Conservation (phyloP, 2,113 vertebrate genomes). For the Rhizomys pruinosus region DNA sequence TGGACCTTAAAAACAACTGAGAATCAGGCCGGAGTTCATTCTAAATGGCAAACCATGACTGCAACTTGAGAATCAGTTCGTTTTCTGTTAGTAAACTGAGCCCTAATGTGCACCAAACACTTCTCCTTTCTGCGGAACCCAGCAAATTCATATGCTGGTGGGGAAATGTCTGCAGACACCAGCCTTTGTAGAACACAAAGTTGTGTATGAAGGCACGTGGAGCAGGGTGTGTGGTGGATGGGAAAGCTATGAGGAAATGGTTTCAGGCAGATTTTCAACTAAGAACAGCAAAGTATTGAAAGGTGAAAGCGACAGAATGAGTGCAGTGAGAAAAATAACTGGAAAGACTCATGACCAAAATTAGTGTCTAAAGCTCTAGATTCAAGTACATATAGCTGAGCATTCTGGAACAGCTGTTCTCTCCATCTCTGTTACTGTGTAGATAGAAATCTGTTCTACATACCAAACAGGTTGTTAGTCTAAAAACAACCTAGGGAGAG, state of each 20-base stretch:
- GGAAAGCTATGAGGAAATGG: not conserved
- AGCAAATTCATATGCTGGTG: not conserved
- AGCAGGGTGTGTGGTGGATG: not conserved
- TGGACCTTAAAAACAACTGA: not conserved
- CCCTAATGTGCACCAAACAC: not conserved
- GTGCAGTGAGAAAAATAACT: not conserved
- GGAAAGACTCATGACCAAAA: conserved; percentile 31
- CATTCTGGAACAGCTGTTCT: not conserved
- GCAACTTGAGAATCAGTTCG: not conserved
- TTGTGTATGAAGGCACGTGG: not conserved
- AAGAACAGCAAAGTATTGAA: not conserved
- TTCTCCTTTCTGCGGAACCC: not conserved
- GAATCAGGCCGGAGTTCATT: not conserved
- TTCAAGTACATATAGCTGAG: conserved; percentile 37
- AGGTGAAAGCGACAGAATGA: not conserved
- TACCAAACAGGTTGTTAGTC: conserved; percentile 32
- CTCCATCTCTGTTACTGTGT: not conserved
- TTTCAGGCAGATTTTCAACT: not conserved
- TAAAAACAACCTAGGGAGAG: not conserved
- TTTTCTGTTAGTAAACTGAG: conserved; percentile 20
- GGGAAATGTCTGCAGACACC: not conserved
- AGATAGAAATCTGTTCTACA: conserved; percentile 21
- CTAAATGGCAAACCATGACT: not conserved
- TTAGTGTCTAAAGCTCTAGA: conserved; percentile 44
- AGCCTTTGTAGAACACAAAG: not conserved